Conservation (phyloP, 1,140 invertebrate species). For the Thaumatotibia leucotreta region DNA sequence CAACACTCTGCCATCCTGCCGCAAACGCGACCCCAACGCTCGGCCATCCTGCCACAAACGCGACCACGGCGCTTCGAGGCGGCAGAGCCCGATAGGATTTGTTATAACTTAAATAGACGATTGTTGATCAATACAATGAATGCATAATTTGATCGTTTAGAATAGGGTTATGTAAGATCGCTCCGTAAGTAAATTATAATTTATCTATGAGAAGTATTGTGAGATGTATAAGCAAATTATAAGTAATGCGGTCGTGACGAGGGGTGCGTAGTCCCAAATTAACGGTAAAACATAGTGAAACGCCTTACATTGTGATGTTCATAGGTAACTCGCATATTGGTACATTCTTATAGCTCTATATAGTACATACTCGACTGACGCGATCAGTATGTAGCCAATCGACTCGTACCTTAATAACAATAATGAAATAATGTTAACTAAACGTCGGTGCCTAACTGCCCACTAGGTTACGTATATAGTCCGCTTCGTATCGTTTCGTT, state of each 20-base stretch:
- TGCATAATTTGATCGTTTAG: constrained; percentile 73
- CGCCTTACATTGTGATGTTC: constrained; percentile 71
- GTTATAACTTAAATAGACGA: constrained; percentile 68
- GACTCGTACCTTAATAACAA: constrained; percentile 62
- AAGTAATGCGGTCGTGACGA: constrained; percentile 58
- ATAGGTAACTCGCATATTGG: constrained; percentile 65
- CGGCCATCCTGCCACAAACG: too few relatives aligned
- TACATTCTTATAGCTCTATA: constrained; percentile 69
- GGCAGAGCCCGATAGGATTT: constrained; percentile 51
- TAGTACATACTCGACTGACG: constrained; percentile 60
- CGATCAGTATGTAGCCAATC: constrained; percentile 57
- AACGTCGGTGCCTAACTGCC: constrained; percentile 57
- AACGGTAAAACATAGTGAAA: constrained; percentile 62
- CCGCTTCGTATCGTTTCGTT: constrained; percentile 47
- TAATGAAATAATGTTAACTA: constrained; percentile 56
- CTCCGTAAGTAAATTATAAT: constrained; percentile 74
- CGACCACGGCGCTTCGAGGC: too few relatives aligned
- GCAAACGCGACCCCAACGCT: too few relatives aligned
- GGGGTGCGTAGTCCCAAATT: constrained; percentile 61
- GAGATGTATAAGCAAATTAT: constrained; percentile 60
- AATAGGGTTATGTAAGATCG: constrained; percentile 74
- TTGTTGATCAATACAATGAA: constrained; percentile 67
- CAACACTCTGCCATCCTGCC: too few relatives aligned
- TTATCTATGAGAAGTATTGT: constrained; percentile 65
- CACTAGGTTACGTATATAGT: constrained; percentile 59